These are phyloP conservation scores for Phymanthus crucifer DNA, from an alignment of 92 coral and sea anemone genomes.

Conservation along the genomic window DNA sequence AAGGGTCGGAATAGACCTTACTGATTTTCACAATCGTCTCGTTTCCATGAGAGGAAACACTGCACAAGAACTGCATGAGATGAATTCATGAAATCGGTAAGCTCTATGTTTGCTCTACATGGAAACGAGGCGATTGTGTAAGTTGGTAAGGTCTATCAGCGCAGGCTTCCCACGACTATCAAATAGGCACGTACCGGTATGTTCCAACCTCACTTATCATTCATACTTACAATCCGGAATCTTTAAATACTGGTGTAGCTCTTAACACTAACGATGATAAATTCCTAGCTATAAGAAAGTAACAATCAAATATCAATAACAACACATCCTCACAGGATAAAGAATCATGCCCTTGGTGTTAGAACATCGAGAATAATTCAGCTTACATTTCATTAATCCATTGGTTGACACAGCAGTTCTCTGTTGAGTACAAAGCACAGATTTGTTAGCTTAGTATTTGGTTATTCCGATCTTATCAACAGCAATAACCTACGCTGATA, in stretches of 20 bases:
- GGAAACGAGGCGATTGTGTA: too few species aligned
- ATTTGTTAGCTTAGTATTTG: neutral
- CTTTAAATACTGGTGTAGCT: constrained; percentile 56
- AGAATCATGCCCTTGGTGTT: neutral
- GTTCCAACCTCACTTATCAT: neutral
- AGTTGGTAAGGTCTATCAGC: neutral
- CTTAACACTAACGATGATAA: constrained; percentile 62
- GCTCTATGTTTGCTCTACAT: too few species aligned
- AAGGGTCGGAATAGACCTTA: too few species aligned
- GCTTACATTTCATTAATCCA: constrained; percentile 56
- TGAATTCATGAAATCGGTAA: too few species aligned
- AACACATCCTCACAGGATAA: neutral
- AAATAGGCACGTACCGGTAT: too few species aligned
- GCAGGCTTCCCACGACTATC: neutral
- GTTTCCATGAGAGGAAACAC: too few species aligned
- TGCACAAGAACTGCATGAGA: too few species aligned
- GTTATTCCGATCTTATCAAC: neutral
- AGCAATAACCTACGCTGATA: constrained; percentile 48
- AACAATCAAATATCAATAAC: neutral
- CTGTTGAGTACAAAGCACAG: constrained; percentile 25
- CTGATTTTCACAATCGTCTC: too few species aligned
- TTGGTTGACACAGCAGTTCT: constrained; percentile 38
- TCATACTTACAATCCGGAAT: constrained; percentile 79
- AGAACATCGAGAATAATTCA: neutral
- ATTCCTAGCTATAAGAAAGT: constrained; percentile 50